Conservation (phyloP, 64 coral and sea anemone genomes). For the Exaiptasia diaphana region DNA sequence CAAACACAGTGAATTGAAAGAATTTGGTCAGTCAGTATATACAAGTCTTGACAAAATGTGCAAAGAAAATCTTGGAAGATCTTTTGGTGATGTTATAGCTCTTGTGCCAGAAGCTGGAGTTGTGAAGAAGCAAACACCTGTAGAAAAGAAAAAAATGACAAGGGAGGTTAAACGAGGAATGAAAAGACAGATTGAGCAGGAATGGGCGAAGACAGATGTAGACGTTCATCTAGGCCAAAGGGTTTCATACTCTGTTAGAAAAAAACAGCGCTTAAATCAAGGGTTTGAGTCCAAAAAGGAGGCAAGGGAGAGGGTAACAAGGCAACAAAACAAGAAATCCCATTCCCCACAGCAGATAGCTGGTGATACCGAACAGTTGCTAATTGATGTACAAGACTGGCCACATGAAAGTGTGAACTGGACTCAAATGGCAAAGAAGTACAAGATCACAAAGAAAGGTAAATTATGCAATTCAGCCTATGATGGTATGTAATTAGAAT, state of each 20-base stretch:
- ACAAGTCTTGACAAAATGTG: background rate
- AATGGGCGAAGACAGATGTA: background rate
- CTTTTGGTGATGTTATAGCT: background rate
- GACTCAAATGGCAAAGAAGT: background rate
- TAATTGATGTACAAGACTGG: background rate
- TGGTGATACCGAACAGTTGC: background rate
- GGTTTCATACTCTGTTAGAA: background rate
- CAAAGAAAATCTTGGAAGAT: background rate
- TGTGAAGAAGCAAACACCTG: background rate
- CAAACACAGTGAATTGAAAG: background rate
- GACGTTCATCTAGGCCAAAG: background rate
- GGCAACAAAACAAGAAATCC: background rate
- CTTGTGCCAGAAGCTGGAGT: background rate
- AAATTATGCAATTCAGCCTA: too few species aligned
- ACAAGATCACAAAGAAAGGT: background rate
- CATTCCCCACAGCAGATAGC: background rate
- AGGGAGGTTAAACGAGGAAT: background rate
- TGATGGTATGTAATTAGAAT: too few species aligned
- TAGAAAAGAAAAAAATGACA: background rate
- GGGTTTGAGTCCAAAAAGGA: background rate
- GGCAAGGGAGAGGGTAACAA: background rate
- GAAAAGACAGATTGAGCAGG: background rate
- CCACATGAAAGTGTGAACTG: background rate
- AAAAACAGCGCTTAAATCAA: background rate
- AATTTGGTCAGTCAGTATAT: background rate